Base-by-base conservation (phyloP, 2,888 invertebrate species). In the Eupithecia vulgata region DNA sequence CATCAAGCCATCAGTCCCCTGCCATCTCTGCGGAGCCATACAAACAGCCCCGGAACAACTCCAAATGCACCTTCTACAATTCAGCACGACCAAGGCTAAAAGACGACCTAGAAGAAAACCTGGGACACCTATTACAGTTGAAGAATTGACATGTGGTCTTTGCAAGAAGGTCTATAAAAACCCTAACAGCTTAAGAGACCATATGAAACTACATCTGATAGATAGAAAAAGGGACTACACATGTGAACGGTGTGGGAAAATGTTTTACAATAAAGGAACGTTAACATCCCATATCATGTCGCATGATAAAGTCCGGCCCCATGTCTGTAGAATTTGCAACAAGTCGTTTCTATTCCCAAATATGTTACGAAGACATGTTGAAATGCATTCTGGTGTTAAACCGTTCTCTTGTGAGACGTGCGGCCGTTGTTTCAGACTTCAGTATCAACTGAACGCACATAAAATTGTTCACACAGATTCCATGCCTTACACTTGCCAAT, bases 391-490 rank as follows among this genome's bases (percentile, higher is more conserved):
- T 0, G 93, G 91, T 0, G 81, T 92, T 0, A 94, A 94, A 57
- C 93, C 93, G 0, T 94, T 87, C 70, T 90, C 93, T 0, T 94
- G 94, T 72, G 94, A 94, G 45, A 90, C 91, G 66, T 94, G 94
- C 12, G 94, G 93, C 0, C 79, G 92, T 0, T 90, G 91, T 74
- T 94, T 94, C 70, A 91, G 97, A 13, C 95, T 97, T 76, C 95
- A 96, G 70, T 96, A 97, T 59, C 97, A 97, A 25, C 88, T 97
- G 70, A 95, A 96, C 67, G 96, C 97, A 21, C 97, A 97, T 84
- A 96, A 96, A 83, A 95, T 97, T 42, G 96, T 97, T 17, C 97
- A 97, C 79, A 97, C 97, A 0, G 97, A 97, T 10, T 96, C 96
- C 0, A 96, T 97, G 96, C 97, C 97, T 1, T 96, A 96, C 80